phyloP scores from a whole-genome alignment of 2,888 invertebrate species.

The Nephrotoma flavescens region DNA sequence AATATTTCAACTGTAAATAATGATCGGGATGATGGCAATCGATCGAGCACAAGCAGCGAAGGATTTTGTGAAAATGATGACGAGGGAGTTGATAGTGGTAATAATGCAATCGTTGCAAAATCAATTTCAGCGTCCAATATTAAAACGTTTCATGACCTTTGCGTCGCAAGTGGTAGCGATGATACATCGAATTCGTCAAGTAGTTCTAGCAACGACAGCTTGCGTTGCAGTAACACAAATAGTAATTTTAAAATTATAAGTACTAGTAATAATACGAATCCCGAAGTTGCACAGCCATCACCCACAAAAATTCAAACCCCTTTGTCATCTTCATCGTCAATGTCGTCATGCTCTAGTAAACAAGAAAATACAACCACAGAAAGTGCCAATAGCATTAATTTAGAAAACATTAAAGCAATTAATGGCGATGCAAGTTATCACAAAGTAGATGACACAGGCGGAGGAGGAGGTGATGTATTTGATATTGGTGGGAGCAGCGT shows the following conservation, averaged over 20 bases:
- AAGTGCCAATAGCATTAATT: background rate
- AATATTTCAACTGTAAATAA: constrained; percentile 27
- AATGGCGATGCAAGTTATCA: background rate
- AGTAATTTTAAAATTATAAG: constrained; percentile 7
- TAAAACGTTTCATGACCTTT: background rate
- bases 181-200: constrained; percentile 9
- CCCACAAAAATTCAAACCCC: background rate
- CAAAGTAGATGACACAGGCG: background rate
- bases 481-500: background rate
- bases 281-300: background rate
- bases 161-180: background rate
- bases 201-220: constrained; percentile 9
- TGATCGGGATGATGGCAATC: constrained; percentile 51
- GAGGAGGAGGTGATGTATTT: background rate
- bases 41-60: constrained; percentile 89
- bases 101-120: constrained; percentile 18
- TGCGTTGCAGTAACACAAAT: constrained; percentile 11
- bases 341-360: background rate
- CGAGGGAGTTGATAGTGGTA: constrained; percentile 54
- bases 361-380: background rate
- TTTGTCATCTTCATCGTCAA: background rate
- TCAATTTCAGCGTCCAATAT: background rate
- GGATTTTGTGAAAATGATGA: constrained; percentile 93
- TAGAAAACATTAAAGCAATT: background rate
- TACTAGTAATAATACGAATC: background rate